Evolutionary conservation across 2,888 invertebrate species (phyloP).

Genomic region (Anticlea derivata): DNA sequence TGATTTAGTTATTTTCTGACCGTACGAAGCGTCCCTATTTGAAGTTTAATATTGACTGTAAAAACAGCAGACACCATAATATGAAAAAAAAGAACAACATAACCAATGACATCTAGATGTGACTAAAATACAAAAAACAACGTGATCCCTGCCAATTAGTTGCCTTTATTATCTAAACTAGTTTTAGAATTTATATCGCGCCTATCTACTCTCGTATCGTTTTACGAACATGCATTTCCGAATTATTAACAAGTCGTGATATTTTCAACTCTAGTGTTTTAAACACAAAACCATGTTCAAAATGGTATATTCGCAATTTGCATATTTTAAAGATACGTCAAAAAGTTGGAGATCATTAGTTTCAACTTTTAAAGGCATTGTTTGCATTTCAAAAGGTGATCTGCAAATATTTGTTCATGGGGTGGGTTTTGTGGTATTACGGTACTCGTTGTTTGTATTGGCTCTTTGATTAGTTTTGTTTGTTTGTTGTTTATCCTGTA

Average conservation of each 20-base stretch:
- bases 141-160: constrained; percentile 4
- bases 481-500: too few relatives aligned
- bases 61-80: too few relatives aligned
- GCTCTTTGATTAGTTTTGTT: too few relatives aligned
- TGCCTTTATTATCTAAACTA: constrained; percentile 1
- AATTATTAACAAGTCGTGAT: neutral
- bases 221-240: constrained; percentile 5
- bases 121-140: constrained; percentile 18
- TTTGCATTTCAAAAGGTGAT: too few relatives aligned
- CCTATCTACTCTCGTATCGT: constrained; percentile 6
- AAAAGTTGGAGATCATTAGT: neutral
- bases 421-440: neutral
- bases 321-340: neutral
- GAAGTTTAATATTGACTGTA: too few relatives aligned
- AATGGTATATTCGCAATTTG: neutral
- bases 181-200: constrained; percentile 8
- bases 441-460: too few relatives aligned
- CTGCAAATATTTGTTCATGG: too few relatives aligned
- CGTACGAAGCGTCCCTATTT: constrained; percentile 15
- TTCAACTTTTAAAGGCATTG: neutral
- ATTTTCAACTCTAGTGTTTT: neutral
- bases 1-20: neutral
- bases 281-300: neutral
- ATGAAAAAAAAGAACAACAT: too few relatives aligned
- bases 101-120: constrained; percentile 18